Evolutionary conservation across 30 jellyfish, hydroid and myxozoan species (phyloP), one percentile per base, ranked within the genome.

Genomic region (Nemopilema nomurai): DNA sequence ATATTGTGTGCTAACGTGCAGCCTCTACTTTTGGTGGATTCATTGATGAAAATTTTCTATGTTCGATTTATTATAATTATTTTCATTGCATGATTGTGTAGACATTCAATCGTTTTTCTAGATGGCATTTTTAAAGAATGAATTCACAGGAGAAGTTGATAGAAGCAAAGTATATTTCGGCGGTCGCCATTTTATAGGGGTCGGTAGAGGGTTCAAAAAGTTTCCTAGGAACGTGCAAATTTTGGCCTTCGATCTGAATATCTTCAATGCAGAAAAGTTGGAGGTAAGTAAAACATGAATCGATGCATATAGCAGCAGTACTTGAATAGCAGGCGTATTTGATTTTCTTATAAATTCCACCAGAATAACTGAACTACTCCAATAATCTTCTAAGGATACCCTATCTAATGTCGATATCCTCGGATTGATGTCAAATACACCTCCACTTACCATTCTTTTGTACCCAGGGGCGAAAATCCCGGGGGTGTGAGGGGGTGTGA

Each of bases 241-340:
- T 27, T 51, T 51, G 69, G 51, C 63, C 18, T 80, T 80, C 76
- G 32, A 29, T 49, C 33, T 80, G 22, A 64, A 50, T 19, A 49
- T 80, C 21, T 80, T 64, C 71, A 80, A 80, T 68, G 76, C 74
- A 80, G 90, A 80, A 9, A 80, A 68, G 65, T 27, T 80, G 23
- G 81, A 66, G 73, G 83, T 73, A 73, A 41, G 57, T 41, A 3
- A 13, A 3, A 41, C 57, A 41, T 41, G 57, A 41, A 13, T 13
- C 9, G 13, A 41, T n/a, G n/a, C 57, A 41, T 41, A 41, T 3
- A 41, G 6, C 13, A 6, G 6, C 13, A 13, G 57, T 41, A 41
- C 13, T 41, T 41, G 6, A 3, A 41, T 41, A 41, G n/a, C n/a
- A n/a, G n/a, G n/a, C n/a, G n/a, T n/a, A n/a, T n/a, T n/a, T n/a